These are phyloP conservation scores for Thymallus thymallus DNA, from an alignment of 2,113 vertebrate species.

Conservation along the genomic window DNA sequence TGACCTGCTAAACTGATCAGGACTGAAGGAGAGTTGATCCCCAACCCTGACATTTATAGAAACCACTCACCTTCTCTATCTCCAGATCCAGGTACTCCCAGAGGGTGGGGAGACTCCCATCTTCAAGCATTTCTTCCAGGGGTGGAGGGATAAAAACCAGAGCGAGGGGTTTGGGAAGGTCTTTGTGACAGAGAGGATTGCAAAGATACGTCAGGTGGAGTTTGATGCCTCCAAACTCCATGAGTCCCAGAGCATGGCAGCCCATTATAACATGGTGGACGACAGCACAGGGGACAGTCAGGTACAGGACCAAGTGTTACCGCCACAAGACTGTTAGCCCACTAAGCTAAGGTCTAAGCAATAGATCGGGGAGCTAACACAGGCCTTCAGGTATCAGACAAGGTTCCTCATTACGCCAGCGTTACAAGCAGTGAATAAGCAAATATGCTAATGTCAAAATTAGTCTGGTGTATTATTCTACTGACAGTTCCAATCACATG, in stretches of 20 bases:
- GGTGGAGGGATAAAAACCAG: slow-evolving; percentile 86
- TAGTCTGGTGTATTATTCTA: not conserved
- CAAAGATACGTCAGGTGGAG: slow-evolving; percentile 79
- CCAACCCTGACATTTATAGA: not conserved
- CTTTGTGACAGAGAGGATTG: slow-evolving; percentile 83
- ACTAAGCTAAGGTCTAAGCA: no score
- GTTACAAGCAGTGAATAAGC: not conserved
- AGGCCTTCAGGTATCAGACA: no score
- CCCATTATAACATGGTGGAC: slow-evolving; percentile 90
- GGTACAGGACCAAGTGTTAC: slow-evolving; percentile 61
- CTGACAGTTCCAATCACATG: not conserved
- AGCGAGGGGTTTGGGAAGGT: slow-evolving; percentile 86
- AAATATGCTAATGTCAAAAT: not conserved
- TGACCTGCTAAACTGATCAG: no score
- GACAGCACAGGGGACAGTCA: slow-evolving; percentile 82
- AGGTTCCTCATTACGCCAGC: no score
- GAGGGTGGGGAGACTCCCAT: slow-evolving; percentile 89
- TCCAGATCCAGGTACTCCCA: slow-evolving; percentile 90
- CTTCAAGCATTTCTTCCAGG: slow-evolving; percentile 90
- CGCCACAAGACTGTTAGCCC: no score
- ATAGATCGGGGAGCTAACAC: no score
- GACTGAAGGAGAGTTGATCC: not conserved
- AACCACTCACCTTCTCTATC: not conserved
- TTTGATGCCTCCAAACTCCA: slow-evolving; percentile 90
- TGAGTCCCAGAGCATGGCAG: slow-evolving; percentile 83